Conservation (phyloP, 2,113 vertebrate species). For the Suricata suricatta region DNA sequence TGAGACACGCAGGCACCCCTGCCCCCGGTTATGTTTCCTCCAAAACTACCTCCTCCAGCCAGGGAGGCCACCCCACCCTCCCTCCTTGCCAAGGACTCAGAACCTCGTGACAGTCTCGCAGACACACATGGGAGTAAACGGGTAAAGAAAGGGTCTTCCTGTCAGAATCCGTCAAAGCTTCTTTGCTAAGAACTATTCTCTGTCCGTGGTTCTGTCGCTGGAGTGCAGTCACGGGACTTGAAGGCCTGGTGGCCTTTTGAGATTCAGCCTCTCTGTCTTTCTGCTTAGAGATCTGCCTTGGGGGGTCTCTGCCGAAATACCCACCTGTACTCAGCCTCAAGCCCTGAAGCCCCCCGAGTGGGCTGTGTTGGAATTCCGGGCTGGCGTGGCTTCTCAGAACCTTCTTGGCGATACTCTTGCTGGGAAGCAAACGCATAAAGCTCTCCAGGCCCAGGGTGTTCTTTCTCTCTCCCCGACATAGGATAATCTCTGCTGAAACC, state of each 20-base stretch:
- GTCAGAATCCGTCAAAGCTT: neutral
- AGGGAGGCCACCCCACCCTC: accelerated
- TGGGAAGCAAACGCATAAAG: neutral
- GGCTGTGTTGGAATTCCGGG: neutral
- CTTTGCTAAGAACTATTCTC: accelerated
- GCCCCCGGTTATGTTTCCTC: neutral
- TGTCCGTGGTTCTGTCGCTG: accelerated
- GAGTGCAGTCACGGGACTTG: accelerated
- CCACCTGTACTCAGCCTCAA: accelerated
- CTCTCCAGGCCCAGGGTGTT: neutral
- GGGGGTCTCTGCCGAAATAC: neutral
- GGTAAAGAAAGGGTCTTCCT: no score
- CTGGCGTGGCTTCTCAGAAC: neutral
- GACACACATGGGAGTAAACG: neutral
- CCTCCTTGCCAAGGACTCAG: neutral
- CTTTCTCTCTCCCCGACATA: neutral
- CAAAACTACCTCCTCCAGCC: neutral
- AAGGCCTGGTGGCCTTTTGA: neutral
- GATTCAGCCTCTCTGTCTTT: neutral
- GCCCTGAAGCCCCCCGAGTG: neutral
- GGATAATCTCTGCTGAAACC: neutral
- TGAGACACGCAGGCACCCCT: no score
- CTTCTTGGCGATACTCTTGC: neutral
- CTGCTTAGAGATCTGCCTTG: neutral
- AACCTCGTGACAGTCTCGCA: neutral